phyloP scores from a whole-genome alignment of 2,888 invertebrate species.

The Ophonus ardosiacus region DNA sequence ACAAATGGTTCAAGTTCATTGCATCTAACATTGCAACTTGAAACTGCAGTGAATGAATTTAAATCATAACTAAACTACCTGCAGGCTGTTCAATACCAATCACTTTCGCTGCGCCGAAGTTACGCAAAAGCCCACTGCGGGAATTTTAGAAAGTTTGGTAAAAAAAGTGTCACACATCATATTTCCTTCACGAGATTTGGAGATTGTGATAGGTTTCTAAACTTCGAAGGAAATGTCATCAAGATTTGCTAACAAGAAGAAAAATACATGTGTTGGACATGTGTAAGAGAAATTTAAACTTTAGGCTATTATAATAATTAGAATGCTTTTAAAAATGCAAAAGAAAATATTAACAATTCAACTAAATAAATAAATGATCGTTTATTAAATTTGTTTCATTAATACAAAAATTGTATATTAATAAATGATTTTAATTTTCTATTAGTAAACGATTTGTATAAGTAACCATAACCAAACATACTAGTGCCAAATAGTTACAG shows the following conservation, averaged over 20 bases:
- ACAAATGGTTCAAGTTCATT: constrained; percentile 36
- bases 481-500: too few species aligned
- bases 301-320: neutral
- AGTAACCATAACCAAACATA: too few species aligned
- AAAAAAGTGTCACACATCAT: constrained; percentile 46
- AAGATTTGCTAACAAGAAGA: constrained; percentile 2
- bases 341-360: too few species aligned
- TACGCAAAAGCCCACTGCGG: constrained; percentile 7
- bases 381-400: too few species aligned
- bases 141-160: constrained; percentile 38
- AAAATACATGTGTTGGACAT: neutral
- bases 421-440: too few species aligned
- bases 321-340: too few species aligned
- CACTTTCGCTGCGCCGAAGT: constrained; percentile 2
- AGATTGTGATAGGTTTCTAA: constrained; percentile 8
- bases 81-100: constrained; percentile 7
- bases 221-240: constrained; percentile 2
- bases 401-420: too few species aligned
- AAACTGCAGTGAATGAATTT: neutral
- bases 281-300: neutral
- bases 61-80: neutral
- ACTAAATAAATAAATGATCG: too few species aligned
- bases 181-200: constrained; percentile 27
- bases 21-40: constrained; percentile 47
- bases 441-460: too few species aligned